Conservation (phyloP, 2,797 vertebrate genomes). For the Halcyon smyrnensis region DNA sequence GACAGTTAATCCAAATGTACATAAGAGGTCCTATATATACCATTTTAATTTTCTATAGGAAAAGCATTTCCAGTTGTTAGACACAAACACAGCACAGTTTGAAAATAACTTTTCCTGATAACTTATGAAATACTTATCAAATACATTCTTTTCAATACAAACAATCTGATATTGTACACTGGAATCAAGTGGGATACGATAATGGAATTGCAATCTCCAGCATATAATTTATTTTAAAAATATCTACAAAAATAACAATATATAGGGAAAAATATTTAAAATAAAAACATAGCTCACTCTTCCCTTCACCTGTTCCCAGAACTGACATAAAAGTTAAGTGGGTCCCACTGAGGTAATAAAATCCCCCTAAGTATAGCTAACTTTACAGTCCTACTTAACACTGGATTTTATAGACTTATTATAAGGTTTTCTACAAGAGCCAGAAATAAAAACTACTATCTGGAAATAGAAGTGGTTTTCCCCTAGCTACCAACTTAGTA, state of each 20-base stretch:
- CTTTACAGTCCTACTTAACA: slow-evolving; percentile 55
- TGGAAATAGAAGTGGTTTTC: slow-evolving; percentile 64
- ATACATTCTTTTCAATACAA: slow-evolving; percentile 73
- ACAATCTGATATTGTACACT: slow-evolving; percentile 62
- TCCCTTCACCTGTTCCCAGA: slow-evolving; percentile 43
- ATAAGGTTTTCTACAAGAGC: slow-evolving; percentile 44
- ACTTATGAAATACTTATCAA: slow-evolving; percentile 67
- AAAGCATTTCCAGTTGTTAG: slow-evolving; percentile 72
- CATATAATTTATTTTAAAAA: slow-evolving; percentile 69
- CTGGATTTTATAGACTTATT: slow-evolving; percentile 59
- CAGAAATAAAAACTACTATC: slow-evolving; percentile 63
- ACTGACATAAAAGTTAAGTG: slow-evolving; percentile 37
- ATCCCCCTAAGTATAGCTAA: slow-evolving; percentile 40
- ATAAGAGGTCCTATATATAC: slow-evolving; percentile 71
- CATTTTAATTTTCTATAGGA: slow-evolving; percentile 62
- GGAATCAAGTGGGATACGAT: slow-evolving; percentile 10
- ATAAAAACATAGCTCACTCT: slow-evolving; percentile 43
- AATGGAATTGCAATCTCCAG: slow-evolving; percentile 52
- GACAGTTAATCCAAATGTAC: slow-evolving; percentile 74
- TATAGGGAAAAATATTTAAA: slow-evolving; percentile 45
- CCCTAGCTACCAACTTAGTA: slow-evolving; percentile 51
- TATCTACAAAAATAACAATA: slow-evolving; percentile 71
- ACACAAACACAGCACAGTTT: slow-evolving; percentile 65
- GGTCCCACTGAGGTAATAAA: slow-evolving; percentile 56
- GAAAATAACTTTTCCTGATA: slow-evolving; percentile 72